Base-by-base conservation (phyloP, 2,113 vertebrate genomes). In the Camarhynchus parvulus region DNA sequence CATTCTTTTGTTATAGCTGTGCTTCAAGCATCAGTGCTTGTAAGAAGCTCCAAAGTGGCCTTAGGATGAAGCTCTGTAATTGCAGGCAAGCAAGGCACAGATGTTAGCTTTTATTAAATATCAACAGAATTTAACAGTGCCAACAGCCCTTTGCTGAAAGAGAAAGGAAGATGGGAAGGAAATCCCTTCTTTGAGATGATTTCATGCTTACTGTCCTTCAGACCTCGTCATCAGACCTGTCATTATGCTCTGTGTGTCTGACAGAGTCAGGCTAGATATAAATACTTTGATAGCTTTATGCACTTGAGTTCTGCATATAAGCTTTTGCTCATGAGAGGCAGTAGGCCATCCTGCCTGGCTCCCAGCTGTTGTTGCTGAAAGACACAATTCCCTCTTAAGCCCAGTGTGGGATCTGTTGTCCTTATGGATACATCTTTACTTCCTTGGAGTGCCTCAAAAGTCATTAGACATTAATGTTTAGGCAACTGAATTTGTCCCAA, bases 81-180 rank as follows among this genome's bases (percentile, higher is more conserved):
- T 95, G 73, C 79, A 97, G 93, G 67, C 82, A 94, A 87, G 66
- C 74, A 87, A 94, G 89, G 69, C 91, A 89, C 91, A 97, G 97
- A 97, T 94, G 84, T 74, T 97, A 82, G 68, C 92, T 98, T 96
- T 97, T 97, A 95, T 96, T 97, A 97, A 97, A 89, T 95, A 97
- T 96, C 94, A 95, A 74, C 59, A 96, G 64, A 91, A 92, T 95
- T 97, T 95, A 78, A 76, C 75, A 87, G 33, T 89, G 94, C 42
- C 58, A 59, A 37, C 37, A 78, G 78, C 50, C 44, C 66, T 82
- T 39, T 4, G 24, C 81, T 93, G 46, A 89, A 81, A 47, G 73
- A 84, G 53, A 82, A 78, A 67, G 39, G 92, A 85, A 30, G 39
- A 87, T 67, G 55, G 74, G 67, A 92, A 78, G 70, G 63, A 88